phyloP scores from a whole-genome alignment of 2,797 vertebrate genomes.

The Falco rusticolus region DNA sequence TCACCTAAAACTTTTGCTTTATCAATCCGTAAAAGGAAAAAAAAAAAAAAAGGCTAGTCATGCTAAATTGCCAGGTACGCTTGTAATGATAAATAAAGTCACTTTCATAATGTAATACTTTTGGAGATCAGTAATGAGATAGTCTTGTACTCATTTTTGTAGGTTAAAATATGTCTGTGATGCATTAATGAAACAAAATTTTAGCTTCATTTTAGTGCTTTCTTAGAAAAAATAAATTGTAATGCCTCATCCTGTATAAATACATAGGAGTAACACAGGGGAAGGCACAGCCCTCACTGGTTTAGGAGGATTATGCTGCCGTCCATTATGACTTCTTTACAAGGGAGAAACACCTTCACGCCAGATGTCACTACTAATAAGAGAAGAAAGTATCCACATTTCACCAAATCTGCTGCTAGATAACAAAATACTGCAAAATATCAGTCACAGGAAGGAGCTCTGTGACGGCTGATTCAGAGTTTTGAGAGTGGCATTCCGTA shows the following conservation, averaged over 20 bases:
- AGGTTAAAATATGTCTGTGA: background rate
- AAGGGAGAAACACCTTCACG: background rate
- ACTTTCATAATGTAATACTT: background rate
- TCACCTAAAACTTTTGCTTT: background rate
- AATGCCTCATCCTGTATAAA: background rate
- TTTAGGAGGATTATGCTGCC: background rate
- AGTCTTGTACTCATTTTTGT: background rate
- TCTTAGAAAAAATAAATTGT: background rate
- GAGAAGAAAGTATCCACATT: background rate
- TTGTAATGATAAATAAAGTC: background rate
- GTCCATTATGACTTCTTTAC: background rate
- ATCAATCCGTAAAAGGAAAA: background rate
- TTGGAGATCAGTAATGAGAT: background rate
- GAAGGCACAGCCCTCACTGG: background rate
- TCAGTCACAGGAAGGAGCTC: background rate
- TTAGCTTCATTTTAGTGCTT: background rate
- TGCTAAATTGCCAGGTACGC: background rate
- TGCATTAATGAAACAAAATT: background rate
- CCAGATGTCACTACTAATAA: background rate
- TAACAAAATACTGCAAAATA: background rate
- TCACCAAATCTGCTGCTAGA: background rate
- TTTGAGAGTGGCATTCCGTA: background rate
- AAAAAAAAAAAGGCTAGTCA: background rate
- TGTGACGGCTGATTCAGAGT: background rate
- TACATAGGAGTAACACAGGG: background rate